Conservation (phyloP, 2,113 vertebrate genomes). For the Mustelus asterias region DNA sequence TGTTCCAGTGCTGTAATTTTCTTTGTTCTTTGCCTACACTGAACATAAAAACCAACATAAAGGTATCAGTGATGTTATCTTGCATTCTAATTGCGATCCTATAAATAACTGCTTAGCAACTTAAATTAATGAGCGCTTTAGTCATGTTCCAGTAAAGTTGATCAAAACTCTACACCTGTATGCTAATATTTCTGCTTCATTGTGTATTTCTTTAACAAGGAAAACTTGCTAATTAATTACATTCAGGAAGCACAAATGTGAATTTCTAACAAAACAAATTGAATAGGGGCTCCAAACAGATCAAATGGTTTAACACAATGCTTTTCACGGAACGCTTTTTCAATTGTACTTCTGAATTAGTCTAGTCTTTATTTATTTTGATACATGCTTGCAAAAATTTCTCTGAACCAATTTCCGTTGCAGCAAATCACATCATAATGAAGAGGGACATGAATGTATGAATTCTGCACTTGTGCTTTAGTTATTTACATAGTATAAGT, state of each 20-base stretch:
- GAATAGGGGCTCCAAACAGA: not conserved
- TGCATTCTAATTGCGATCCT: not conserved
- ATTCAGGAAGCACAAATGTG: not conserved
- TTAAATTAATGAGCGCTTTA: not conserved
- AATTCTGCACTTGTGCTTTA: not conserved
- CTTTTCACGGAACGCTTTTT: not conserved
- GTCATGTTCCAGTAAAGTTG: not conserved
- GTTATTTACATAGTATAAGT: not conserved
- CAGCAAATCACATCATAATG: not conserved
- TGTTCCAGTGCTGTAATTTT: too few relatives aligned
- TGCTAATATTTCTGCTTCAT: not conserved
- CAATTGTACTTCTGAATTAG: not conserved
- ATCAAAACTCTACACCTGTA: not conserved
- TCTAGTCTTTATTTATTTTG: not conserved
- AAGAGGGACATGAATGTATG: not conserved
- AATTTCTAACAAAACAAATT: not conserved
- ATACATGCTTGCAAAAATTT: not conserved
- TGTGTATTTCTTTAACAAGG: not conserved
- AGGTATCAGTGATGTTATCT: not conserved
- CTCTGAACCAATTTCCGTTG: not conserved
- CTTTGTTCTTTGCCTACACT: not conserved
- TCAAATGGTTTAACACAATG: not conserved
- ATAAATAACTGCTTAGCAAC: not conserved
- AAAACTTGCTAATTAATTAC: not conserved
- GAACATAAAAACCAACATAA: not conserved